Percentiles rank a stretch among this genome's conserved stretches.
Evolutionary conservation across 2,797 vertebrate species (phyloP).

Genomic region (Iguana delicatissima): DNA sequence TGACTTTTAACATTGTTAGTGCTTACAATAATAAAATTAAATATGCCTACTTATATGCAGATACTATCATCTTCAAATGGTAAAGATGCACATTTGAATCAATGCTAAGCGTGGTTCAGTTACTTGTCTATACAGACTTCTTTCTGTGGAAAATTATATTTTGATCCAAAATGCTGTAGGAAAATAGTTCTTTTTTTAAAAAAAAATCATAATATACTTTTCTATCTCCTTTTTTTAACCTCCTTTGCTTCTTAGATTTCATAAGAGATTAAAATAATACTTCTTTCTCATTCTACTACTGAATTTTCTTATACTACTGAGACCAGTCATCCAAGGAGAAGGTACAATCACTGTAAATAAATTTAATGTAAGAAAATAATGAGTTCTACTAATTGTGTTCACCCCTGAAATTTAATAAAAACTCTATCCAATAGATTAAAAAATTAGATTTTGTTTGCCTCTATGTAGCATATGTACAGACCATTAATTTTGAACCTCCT

Average conservation of each 20-base stretch:
- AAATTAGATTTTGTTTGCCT: conserved; percentile 38
- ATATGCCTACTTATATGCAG: background rate
- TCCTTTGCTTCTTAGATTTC: conserved; percentile 12
- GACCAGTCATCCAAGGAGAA: conserved; percentile 39
- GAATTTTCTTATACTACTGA: conserved; percentile 41
- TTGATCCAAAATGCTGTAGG: conserved; percentile 4
- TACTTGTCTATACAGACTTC: background rate
- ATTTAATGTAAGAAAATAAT: conserved; percentile 52
- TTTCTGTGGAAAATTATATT: background rate
- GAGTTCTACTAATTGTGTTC: conserved; percentile 57
- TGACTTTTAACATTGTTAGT: background rate
- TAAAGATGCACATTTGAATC: background rate
- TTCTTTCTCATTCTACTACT: background rate
- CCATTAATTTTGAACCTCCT: conserved; percentile 56
- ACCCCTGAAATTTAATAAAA: conserved; percentile 57
- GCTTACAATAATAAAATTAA: background rate
- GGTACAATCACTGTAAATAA: conserved; percentile 51
- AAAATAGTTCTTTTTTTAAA: background rate
- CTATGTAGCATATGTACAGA: conserved; percentile 25
- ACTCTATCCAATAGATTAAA: conserved; percentile 40
- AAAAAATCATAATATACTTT: background rate
- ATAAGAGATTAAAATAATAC: conserved; percentile 20
- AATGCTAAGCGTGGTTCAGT: background rate
- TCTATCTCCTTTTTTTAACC: conserved; percentile 25
- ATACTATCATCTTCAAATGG: background rate